Evolutionary conservation across 2,888 invertebrate genomes (phyloP), one percentile per base, ranked within the genome.

Genomic region (Ischnus inquisitorius): DNA sequence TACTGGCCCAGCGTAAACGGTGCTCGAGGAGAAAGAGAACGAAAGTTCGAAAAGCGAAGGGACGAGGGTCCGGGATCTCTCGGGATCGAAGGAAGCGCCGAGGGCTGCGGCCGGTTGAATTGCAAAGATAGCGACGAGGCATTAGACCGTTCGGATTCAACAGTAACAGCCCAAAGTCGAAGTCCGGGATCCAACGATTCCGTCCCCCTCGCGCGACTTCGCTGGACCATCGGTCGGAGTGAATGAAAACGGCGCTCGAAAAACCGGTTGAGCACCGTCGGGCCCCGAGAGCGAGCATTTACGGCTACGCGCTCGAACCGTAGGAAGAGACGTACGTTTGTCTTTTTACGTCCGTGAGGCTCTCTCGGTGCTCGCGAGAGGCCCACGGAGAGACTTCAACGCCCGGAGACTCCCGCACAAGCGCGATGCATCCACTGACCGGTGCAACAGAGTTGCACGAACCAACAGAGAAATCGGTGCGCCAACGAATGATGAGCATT

Each of bases 351-450:
- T 22, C 22, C 54, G 54, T 22, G 22, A 12, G 22, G n/a, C n/a
- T n/a, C 19, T 54, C 54, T 22, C 54, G 10, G 22, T 54, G 54
- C 54, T 14, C 22, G 22, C 54, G 54, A 19, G 54, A n/a, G n/a
- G n/a, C 10, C 34, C 34, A 67, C 69, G 87, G 90, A 88, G 90
- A 88, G 89, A 89, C 84, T 88, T 90, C 86, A 88, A 90, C 87
- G 89, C 84, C 76, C 46, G 80, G 86, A 75, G 82, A 79, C 41
- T 54, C 84, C 86, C 85, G 87, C 88, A 68, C 82, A 85, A 87
- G 88, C 87, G 79, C 87, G 79, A 84, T 14, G 43, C 43, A 10
- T 12, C 22, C 54, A 19, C 22, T 22, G 8, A 12, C 54, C 54
- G 54, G 22, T 54, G 54, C 54, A 54, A 12, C 54, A 54, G 19